phyloP scores from a whole-genome alignment of 2,113 vertebrate genomes.

The Bos javanicus region DNA sequence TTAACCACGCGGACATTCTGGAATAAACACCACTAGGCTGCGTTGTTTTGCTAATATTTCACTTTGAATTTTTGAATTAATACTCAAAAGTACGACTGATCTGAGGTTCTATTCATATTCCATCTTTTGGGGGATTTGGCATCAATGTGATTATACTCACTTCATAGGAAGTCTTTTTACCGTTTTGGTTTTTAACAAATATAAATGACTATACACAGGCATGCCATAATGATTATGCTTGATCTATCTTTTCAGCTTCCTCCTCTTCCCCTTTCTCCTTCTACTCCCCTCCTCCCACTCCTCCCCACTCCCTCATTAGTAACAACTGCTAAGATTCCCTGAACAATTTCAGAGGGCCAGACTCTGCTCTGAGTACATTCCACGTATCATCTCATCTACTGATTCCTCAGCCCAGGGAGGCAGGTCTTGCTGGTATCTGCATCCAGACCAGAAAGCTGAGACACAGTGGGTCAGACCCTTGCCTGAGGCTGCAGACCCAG shows the following conservation, averaged over 20 bases:
- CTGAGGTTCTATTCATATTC: neutral
- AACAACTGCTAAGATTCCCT: neutral
- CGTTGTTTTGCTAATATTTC: neutral
- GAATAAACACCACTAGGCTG: fast-evolving
- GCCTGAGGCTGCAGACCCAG: neutral
- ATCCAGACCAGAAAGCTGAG: fast-evolving
- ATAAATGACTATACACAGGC: fast-evolving
- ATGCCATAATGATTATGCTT: fast-evolving
- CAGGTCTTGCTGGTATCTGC: fast-evolving
- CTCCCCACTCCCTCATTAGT: neutral
- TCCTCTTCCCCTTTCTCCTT: neutral
- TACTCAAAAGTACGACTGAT: no score
- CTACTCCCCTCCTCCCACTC: fast-evolving
- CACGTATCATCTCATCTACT: fast-evolving
- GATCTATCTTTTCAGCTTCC: fast-evolving
- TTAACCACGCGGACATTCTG: neutral
- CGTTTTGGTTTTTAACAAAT: neutral
- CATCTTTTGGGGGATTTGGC: neutral
- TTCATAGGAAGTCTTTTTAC: neutral
- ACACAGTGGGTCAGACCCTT: fast-evolving
- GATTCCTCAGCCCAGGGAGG: fast-evolving
- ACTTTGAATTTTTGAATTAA: neutral
- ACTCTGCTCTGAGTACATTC: fast-evolving
- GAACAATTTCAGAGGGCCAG: fast-evolving
- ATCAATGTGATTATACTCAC: neutral